phyloP scores from a whole-genome alignment of 2,797 vertebrate genomes.

The Pseudochaenichthys georgianus region DNA sequence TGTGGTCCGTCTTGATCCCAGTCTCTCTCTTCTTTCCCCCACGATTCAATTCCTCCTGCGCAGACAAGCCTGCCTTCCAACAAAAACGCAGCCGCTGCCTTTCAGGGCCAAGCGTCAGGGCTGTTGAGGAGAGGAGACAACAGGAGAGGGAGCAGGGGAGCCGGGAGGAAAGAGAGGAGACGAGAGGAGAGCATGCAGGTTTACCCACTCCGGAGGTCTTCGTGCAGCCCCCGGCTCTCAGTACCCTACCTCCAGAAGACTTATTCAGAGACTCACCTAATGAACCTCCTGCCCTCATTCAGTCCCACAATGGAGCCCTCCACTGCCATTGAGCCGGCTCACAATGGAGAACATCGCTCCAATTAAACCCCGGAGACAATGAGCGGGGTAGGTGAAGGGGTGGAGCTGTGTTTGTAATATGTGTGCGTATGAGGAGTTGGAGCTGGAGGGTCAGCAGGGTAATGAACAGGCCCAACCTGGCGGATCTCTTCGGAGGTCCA shows the following conservation, averaged over 20 bases:
- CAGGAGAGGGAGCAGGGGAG: constrained; percentile 71
- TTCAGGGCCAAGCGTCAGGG: constrained; percentile 88
- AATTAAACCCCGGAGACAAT: constrained; percentile 90
- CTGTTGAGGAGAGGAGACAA: constrained; percentile 76
- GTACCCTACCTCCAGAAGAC: constrained; percentile 80
- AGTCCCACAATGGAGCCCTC: constrained; percentile 86
- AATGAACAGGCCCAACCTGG: constrained; percentile 82
- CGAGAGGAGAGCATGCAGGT: constrained; percentile 71
- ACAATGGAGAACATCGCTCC: constrained; percentile 89
- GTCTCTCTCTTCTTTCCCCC: constrained; percentile 61
- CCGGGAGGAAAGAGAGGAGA: constrained; percentile 50
- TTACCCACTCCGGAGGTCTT: constrained; percentile 82
- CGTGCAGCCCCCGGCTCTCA: constrained; percentile 66
- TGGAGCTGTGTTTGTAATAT: constrained; percentile 79
- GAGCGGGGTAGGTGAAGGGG: constrained; percentile 78
- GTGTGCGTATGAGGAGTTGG: constrained; percentile 76
- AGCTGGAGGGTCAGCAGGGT: constrained; percentile 83
- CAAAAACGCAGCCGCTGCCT: constrained; percentile 83
- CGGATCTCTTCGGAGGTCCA: constrained; percentile 81
- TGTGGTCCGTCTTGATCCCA: constrained; percentile 73
- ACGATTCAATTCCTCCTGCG: constrained; percentile 73
- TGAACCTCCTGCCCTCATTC: constrained; percentile 91
- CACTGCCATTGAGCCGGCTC: constrained; percentile 83
- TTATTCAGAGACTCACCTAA: constrained; percentile 88
- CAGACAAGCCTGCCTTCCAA: constrained; percentile 76